phyloP scores from a whole-genome alignment of 2,797 vertebrate genomes.

The Lagodon rhomboides region DNA sequence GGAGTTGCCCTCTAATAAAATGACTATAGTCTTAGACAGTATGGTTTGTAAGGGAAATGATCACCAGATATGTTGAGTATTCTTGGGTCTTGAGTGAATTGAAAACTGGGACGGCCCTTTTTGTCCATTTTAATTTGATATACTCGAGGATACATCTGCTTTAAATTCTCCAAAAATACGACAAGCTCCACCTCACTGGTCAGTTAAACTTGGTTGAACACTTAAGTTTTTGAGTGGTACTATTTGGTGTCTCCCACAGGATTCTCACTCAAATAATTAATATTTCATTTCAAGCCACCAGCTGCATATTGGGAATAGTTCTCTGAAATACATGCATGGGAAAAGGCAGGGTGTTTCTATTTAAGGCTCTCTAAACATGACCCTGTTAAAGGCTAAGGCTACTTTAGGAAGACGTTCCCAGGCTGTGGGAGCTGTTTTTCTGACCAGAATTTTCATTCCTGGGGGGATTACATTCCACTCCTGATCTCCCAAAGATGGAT shows the following conservation, averaged over 20 bases:
- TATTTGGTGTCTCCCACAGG: constrained; percentile 63
- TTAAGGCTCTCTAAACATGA: constrained; percentile 80
- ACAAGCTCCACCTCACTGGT: neutral
- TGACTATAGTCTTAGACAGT: too few species aligned
- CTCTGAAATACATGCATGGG: constrained; percentile 76
- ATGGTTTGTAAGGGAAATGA: too few species aligned
- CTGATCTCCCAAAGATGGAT: constrained; percentile 56
- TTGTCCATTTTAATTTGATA: too few species aligned
- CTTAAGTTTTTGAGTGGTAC: constrained; percentile 21
- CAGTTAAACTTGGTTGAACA: constrained; percentile 18
- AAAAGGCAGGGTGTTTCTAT: constrained; percentile 69
- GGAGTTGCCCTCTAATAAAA: too few species aligned
- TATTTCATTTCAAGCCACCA: constrained; percentile 78
- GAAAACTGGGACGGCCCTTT: too few species aligned
- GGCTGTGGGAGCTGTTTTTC: constrained; percentile 52
- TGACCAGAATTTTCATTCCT: constrained; percentile 41
- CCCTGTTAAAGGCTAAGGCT: constrained; percentile 66
- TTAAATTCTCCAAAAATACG: neutral
- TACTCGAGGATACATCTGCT: neutral
- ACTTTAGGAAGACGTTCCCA: constrained; percentile 61
- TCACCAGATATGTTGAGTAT: too few species aligned
- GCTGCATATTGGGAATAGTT: constrained; percentile 69
- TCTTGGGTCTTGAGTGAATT: too few species aligned
- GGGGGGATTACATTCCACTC: constrained; percentile 52
- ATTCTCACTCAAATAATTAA: constrained; percentile 72